A percentile compares a stretch with the other conserved stretches of the same genome.
phyloP scores from a whole-genome alignment of 2,113 vertebrate species.

The Mesitornis unicolor region DNA sequence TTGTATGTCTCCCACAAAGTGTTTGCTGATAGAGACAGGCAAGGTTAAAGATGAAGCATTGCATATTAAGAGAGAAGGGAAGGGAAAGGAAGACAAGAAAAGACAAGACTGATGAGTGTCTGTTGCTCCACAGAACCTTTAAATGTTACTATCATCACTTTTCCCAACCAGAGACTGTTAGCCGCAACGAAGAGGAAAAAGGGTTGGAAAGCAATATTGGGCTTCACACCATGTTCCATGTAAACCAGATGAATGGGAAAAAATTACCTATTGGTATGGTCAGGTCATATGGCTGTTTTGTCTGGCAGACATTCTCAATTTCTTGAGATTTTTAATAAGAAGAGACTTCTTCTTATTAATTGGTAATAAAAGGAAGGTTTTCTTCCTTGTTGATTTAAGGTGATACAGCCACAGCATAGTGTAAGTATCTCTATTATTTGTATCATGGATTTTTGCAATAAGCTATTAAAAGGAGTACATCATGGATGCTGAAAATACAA shows the following conservation, averaged over 20 bases:
- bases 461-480: background rate
- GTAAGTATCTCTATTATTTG: background rate
- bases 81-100: background rate
- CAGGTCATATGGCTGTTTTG: background rate
- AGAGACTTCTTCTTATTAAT: background rate
- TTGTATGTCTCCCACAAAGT: background rate
- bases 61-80: background rate
- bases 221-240: background rate
- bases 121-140: background rate
- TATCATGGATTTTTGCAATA: background rate
- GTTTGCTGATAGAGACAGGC: background rate
- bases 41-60: background rate
- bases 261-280: background rate
- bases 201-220: background rate
- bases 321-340: background rate
- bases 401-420: background rate
- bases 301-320: background rate
- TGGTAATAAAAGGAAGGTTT: background rate
- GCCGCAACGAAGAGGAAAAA: background rate
- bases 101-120: background rate
- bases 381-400: background rate
- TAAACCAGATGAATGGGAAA: background rate
- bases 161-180: background rate
- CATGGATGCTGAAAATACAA: background rate
- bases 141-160: background rate